These are phyloP conservation scores for mouse (Mus musculus) DNA, from an alignment of 2,113 vertebrate genomes.

Conservation along the genomic window GRCm39 chr1:179773001-179773500, in stretches of 20 bases:
- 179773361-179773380: neutral
- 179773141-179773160: neutral
- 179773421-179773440: neutral
- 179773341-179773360: neutral
- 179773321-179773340: neutral
- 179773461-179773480: neutral
- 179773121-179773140: constrained; percentile 20
- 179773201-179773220: neutral
- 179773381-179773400: neutral
- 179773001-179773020: neutral
- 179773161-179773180: neutral
- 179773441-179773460: neutral
- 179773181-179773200: neutral
- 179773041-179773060: neutral
- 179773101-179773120: neutral
- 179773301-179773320: neutral
- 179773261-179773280: neutral
- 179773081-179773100: neutral
- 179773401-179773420: neutral
- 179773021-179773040: neutral
- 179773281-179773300: neutral
- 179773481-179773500: neutral
- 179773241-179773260: neutral
- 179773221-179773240: neutral
- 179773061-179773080: neutral